Evolutionary conservation across 2,113 vertebrate genomes (phyloP).

Genomic region (Spheniscus mendiculus): DNA sequence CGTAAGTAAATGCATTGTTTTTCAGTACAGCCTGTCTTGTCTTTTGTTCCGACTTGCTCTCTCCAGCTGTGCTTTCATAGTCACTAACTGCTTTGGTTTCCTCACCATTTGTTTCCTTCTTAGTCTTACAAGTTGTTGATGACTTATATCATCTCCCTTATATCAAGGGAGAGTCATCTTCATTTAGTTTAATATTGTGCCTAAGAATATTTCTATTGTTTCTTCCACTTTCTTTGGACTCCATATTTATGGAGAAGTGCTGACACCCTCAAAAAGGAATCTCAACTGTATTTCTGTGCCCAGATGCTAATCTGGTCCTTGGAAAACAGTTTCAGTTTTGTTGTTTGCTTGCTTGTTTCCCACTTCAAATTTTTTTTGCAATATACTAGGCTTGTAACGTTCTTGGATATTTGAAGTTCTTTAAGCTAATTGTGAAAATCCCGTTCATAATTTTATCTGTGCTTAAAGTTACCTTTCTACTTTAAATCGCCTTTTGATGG

Average conservation of each 20-base stretch:
- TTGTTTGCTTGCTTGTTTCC: background rate
- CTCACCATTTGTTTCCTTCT: background rate
- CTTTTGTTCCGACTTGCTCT: background rate
- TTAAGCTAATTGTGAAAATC: background rate
- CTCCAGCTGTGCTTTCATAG: background rate
- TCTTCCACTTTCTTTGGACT: background rate
- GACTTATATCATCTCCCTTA: background rate
- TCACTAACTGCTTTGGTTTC: background rate
- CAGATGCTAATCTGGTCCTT: background rate
- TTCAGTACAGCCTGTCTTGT: background rate
- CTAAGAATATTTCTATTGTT: background rate
- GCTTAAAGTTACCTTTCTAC: background rate
- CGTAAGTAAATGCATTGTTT: rapidly evolving
- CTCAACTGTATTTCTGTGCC: background rate
- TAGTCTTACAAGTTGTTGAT: background rate
- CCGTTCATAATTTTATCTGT: background rate
- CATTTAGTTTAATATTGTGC: background rate
- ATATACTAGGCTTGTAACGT: background rate
- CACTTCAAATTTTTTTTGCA: background rate
- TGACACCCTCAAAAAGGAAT: background rate
- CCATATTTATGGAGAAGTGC: background rate
- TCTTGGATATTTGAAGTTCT: background rate
- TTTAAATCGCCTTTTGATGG: background rate
- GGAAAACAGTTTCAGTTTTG: background rate
- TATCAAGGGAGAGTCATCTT: background rate